Base-by-base conservation (phyloP, 2,888 invertebrate species). In the Alsophila aescularia region DNA sequence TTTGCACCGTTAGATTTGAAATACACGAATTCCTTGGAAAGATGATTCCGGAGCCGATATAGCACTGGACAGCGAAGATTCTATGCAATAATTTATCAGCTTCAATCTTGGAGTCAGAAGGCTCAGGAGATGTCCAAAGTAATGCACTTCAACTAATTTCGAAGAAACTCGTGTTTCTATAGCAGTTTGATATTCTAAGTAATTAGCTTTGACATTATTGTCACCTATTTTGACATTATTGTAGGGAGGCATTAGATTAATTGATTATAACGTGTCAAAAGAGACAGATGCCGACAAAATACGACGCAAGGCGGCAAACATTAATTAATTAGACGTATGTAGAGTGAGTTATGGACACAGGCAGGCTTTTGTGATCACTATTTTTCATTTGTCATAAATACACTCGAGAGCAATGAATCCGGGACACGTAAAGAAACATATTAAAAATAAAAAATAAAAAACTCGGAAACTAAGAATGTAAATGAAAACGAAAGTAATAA, bases 121-220 rank as follows among this genome's bases (percentile, higher is more conserved):
- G 41, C 75, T 81, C 0, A 85, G 54, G 1, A 86, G 66, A 56
- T 87, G 84, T 0, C 80, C 84, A 40, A 74, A 77, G 36, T 72
- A 87, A 60, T 77, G 65, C 3, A 81, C 58, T 60, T 86, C 85
- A 0, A 29, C 29, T n/a, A 29, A 29, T 29, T 4, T 10, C 10
- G 29, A 29, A n/a, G 2, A 24, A 24, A 29, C 10, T n/a, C n/a
- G 2, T 27, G 2, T 10, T 29, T 10, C 39, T 27, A 40, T 45
- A 44, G 34, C 49, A 39, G 16, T 13, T 59, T 50, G 42, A 52
- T 55, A 29, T 40, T 21, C 9, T 44, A 29, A 56, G 44, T 60
- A 57, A 60, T 59, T 58, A 44, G 48, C 14, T 14, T 21, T 52
- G 45, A 36, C 42, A 52, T 47, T 59, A 36, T 57, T 58, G 41